Evolutionary conservation across 1,140 invertebrate genomes (phyloP), one percentile per base, ranked within the genome.

Genomic region (Batillaria attramentaria): DNA sequence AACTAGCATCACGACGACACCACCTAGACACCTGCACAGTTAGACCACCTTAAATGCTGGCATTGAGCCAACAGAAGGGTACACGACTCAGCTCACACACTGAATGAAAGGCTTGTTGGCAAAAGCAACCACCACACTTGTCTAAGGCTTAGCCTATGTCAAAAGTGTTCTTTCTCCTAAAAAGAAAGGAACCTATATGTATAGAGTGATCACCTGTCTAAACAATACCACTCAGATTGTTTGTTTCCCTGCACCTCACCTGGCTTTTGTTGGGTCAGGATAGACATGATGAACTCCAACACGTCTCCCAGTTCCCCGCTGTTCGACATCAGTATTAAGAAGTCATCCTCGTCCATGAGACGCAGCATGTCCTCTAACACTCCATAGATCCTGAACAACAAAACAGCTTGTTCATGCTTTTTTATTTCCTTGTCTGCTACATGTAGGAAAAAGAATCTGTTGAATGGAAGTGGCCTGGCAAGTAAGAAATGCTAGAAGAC

Each of bases 381-480:
- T 8, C 41, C 35, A 39, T 77, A 65, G 13, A 77, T 28, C 46
- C 79, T 80, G 74, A n/a, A 77, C 35, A 24, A n/a, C n/a, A 24
- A 62, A 10, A 62, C 57, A n/a, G n/a, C n/a, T n/a, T n/a, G n/a
- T n/a, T n/a, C n/a, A n/a, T n/a, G n/a, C n/a, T n/a, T n/a, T n/a
- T n/a, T n/a, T 8, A 62, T 10, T 62, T n/a, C 57, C 57, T n/a
- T 62, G 57, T 62, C n/a, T 18, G 3, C 10, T 10, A n/a, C n/a
- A n/a, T n/a, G n/a, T n/a, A n/a, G n/a, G n/a, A n/a, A n/a, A n/a
- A n/a, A n/a, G n/a, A n/a, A n/a, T n/a, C n/a, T n/a, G n/a, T n/a
- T n/a, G n/a, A n/a, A n/a, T n/a, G n/a, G n/a, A n/a, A n/a, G n/a
- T n/a, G n/a, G n/a, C n/a, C n/a, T n/a, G n/a, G n/a, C n/a, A n/a